phyloP scores from a whole-genome alignment of 2,888 invertebrate species.

The Elmis aenea region DNA sequence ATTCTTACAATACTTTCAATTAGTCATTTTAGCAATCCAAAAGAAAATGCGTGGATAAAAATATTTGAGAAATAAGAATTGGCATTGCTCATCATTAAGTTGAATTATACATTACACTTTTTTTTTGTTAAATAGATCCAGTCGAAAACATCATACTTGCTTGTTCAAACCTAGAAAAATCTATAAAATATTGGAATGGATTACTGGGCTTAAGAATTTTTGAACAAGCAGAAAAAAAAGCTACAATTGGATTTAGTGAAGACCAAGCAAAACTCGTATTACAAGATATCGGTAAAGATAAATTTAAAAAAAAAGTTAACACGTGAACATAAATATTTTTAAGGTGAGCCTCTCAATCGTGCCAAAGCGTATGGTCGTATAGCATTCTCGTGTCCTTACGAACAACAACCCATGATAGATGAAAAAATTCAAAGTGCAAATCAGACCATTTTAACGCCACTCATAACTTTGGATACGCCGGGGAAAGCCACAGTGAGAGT shows the following conservation, averaged over 20 bases:
- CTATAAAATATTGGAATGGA: constrained; percentile 80
- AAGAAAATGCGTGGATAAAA: too few relatives aligned
- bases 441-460: constrained; percentile 77
- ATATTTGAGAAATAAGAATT: too few relatives aligned
- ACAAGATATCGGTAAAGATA: constrained; percentile 59
- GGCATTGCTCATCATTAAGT: constrained; percentile 5
- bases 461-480: constrained; percentile 91
- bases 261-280: constrained; percentile 76
- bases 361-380: constrained; percentile 92
- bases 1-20: too few relatives aligned
- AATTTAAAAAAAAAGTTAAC: background rate
- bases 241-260: constrained; percentile 65
- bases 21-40: too few relatives aligned
- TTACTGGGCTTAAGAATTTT: constrained; percentile 70
- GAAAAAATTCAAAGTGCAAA: constrained; percentile 64
- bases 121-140: constrained; percentile 57
- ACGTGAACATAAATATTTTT: background rate
- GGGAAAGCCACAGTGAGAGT: constrained; percentile 96
- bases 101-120: constrained; percentile 3
- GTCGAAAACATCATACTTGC: constrained; percentile 75
- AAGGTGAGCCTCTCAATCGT: constrained; percentile 66
- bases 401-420: constrained; percentile 72
- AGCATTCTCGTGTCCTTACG: constrained; percentile 84
- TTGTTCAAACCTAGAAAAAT: constrained; percentile 68
- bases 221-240: constrained; percentile 57